phyloP scores from a whole-genome alignment of 2,888 invertebrate genomes.

The Helobdella robusta region DNA sequence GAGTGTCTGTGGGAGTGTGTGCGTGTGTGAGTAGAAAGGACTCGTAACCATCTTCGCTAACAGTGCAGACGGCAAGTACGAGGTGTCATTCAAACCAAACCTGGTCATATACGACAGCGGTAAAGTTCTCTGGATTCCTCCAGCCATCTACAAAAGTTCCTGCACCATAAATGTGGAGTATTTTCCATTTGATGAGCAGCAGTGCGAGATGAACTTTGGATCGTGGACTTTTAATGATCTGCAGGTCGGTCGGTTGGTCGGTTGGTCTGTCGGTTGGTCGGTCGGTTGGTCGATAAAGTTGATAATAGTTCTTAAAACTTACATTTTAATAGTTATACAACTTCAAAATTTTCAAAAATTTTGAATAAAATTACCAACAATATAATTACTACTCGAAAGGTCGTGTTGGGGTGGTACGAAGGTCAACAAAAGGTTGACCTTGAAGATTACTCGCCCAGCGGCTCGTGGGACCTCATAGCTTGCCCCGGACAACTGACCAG shows the following conservation, averaged over 20 bases:
- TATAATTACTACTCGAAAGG: too few relatives aligned
- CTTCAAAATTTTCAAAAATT: too few relatives aligned
- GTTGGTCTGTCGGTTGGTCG: background rate
- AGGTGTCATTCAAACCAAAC: slow-evolving; percentile 97
- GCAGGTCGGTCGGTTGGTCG: slow-evolving; percentile 34
- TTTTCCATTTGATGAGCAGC: slow-evolving; percentile 98
- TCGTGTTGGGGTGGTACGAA: slow-evolving; percentile 32
- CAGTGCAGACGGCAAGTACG: slow-evolving; percentile 99
- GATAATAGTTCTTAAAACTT: background rate
- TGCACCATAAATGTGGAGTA: slow-evolving; percentile 64
- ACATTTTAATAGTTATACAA: background rate
- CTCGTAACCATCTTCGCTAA: too few relatives aligned
- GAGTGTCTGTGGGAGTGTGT: too few relatives aligned
- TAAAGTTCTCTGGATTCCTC: slow-evolving; percentile 87
- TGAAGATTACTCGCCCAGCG: slow-evolving; percentile 47
- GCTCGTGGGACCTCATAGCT: slow-evolving; percentile 48
- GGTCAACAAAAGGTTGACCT: slow-evolving; percentile 41
- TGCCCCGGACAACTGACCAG: slow-evolving; percentile 41
- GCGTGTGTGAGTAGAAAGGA: background rate
- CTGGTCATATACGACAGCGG: slow-evolving; percentile 94
- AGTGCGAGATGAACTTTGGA: slow-evolving; percentile 98
- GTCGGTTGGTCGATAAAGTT: too few relatives aligned
- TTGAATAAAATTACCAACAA: too few relatives aligned
- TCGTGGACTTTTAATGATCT: slow-evolving; percentile 48
- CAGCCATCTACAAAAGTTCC: slow-evolving; percentile 89